Evolutionary conservation across 1,140 invertebrate genomes (phyloP), one percentile per base, ranked within the genome.

Genomic region (Cyphomyrmex costatus): DNA sequence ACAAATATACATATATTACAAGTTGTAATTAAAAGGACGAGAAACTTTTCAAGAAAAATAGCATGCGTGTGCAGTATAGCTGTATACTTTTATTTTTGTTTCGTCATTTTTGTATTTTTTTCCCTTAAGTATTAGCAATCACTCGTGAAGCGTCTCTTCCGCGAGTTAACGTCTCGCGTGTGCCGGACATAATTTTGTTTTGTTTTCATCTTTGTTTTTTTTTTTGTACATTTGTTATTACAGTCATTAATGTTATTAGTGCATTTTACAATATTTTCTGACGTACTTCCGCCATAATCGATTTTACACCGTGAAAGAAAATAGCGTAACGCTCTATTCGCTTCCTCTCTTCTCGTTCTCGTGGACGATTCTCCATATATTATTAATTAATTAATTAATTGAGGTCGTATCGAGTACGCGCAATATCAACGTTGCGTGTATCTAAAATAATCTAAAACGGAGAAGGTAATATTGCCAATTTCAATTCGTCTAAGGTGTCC

Each of bases 191-290:
- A 42, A 65, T 56, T 66, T 33, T 3, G 53, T 60, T 53, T 79
- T 7, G 30, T 66, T 79, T 70, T 46, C n/a, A 10, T 33, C 24
- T 61, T 46, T 73, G 53, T 71, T 60, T 82, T 78, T 36, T n/a
- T 61, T 84, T 86, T 88, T 70, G 63, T 78, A 56, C 74, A 85
- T 84, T 89, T 89, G 60, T 88, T 46, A 53, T 89, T 88, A 88
- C 61, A 89, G 77, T 77, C 24, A 86, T 58, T 76, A 84, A 71
- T 86, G 77, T 80, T 87, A 60, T 88, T 78, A 73, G 91, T 92
- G 90, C 90, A 92, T 85, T 88, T 90, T 92, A 92, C 85, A 90
- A 80, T 88, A 88, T 83, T 88, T 56, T 70, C 53, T 33, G 21
- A 49, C 36, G 19, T 74, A 46, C 58, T 77, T 63, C 74, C 71